Percentiles rank a stretch among this genome's conserved stretches.
Evolutionary conservation across 2,888 invertebrate genomes (phyloP).

Genomic region (Tinea pellionella): DNA sequence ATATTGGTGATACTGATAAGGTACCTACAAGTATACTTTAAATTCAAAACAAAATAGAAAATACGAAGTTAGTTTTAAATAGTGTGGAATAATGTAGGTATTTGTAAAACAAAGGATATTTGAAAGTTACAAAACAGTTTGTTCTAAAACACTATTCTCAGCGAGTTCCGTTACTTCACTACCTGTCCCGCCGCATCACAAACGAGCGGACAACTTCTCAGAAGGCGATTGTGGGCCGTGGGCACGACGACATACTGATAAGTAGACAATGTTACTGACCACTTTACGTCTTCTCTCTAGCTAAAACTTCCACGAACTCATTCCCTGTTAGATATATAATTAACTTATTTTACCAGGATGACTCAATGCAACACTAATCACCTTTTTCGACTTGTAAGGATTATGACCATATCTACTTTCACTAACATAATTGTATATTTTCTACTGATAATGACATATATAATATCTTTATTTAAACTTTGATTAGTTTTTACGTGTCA

Average conservation of each 20-base stretch:
- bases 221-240: slow-evolving; percentile 60
- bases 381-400: neutral
- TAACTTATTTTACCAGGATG: neutral
- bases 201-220: slow-evolving; percentile 43
- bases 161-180: slow-evolving; percentile 57
- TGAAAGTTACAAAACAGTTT: slow-evolving; percentile 9
- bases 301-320: slow-evolving; percentile 2
- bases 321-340: neutral
- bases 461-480: neutral
- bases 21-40: no score
- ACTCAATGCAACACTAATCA: neutral
- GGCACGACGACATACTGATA: slow-evolving; percentile 27
- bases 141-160: slow-evolving; percentile 6
- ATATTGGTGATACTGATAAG: no score
- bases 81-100: neutral
- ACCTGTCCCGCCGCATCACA: slow-evolving; percentile 43
- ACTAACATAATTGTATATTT: neutral
- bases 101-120: slow-evolving; percentile 10
- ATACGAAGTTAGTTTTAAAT: neutral
- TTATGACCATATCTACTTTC: neutral
- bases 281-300: neutral
- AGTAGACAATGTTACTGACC: slow-evolving; percentile 2
- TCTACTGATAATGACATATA: neutral
- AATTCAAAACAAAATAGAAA: neutral
- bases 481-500: neutral